phyloP scores from a whole-genome alignment of 2,888 invertebrate species.

The Folsomia candida region DNA sequence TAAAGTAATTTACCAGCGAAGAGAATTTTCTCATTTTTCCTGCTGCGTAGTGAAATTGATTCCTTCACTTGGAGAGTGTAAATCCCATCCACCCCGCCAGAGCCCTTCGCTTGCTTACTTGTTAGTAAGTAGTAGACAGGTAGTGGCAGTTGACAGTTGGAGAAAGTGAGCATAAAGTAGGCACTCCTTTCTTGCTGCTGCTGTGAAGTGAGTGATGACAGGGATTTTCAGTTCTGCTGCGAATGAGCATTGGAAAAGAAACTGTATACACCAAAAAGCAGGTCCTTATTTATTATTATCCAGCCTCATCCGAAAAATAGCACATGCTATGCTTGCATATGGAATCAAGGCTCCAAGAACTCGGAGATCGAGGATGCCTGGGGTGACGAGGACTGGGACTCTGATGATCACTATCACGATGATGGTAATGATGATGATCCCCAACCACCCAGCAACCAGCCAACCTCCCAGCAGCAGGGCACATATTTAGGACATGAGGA shows the following conservation, averaged over 20 bases:
- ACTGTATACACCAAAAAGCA: background rate
- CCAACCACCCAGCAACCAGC: background rate
- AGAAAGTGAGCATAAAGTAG: background rate
- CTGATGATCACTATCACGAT: slow-evolving; percentile 17
- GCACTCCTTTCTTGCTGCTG: background rate
- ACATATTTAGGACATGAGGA: no score
- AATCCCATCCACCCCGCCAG: background rate
- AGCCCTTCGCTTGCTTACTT: no score
- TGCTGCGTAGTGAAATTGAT: slow-evolving; percentile 12
- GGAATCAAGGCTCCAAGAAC: background rate
- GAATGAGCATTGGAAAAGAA: background rate
- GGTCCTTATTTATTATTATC: background rate
- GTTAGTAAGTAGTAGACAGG: background rate
- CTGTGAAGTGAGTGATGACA: background rate
- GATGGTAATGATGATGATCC: slow-evolving; percentile 15
- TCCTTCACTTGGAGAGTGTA: background rate
- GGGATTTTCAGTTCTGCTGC: background rate
- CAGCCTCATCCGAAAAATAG: background rate
- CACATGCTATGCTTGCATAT: no score
- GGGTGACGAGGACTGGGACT: background rate
- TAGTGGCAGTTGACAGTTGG: background rate
- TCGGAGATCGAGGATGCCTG: background rate
- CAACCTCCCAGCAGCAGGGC: background rate
- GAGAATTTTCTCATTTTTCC: slow-evolving; percentile 14
- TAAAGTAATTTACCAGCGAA: slow-evolving; percentile 5